Evolutionary conservation across 2,797 vertebrate genomes (phyloP).

Genomic region (Champsocephalus gunnari): DNA sequence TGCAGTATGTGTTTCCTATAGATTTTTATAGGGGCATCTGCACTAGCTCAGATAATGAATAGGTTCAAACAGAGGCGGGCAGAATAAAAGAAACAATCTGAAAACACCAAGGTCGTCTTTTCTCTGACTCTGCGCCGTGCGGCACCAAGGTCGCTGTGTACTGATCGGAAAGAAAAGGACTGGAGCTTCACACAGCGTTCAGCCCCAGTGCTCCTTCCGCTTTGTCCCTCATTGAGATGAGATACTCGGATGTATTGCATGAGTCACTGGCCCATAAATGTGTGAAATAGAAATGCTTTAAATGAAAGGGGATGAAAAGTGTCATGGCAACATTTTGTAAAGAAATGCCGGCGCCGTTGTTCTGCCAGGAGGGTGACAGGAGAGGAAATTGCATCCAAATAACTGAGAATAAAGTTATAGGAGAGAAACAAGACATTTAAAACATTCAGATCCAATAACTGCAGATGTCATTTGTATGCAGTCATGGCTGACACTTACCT

Average conservation of each 20-base stretch:
- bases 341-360: slow-evolving; percentile 19
- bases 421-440: background rate
- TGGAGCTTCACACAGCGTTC: slow-evolving; percentile 13
- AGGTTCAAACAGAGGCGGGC: background rate
- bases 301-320: slow-evolving; percentile 9
- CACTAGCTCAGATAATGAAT: background rate
- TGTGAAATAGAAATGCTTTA: slow-evolving; percentile 37
- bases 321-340: slow-evolving; percentile 7
- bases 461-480: background rate
- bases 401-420: slow-evolving; percentile 7
- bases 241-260: slow-evolving; percentile 13
- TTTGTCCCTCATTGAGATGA: slow-evolving; percentile 22
- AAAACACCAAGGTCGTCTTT: slow-evolving; percentile 40
- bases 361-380: slow-evolving; percentile 1
- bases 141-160: slow-evolving; percentile 8
- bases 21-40: background rate
- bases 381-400: slow-evolving; percentile 13
- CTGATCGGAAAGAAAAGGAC: background rate
- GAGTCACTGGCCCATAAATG: slow-evolving; percentile 27
- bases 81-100: slow-evolving; percentile 20
- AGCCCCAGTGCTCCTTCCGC: background rate
- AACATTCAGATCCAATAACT: background rate
- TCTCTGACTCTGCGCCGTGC: background rate
- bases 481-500: background rate
- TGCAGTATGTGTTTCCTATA: background rate